A percentile compares a stretch with the other conserved stretches of the same genome.
Conservation (phyloP, 1,140 invertebrate genomes). For the Aphelinus atriplicis region DNA sequence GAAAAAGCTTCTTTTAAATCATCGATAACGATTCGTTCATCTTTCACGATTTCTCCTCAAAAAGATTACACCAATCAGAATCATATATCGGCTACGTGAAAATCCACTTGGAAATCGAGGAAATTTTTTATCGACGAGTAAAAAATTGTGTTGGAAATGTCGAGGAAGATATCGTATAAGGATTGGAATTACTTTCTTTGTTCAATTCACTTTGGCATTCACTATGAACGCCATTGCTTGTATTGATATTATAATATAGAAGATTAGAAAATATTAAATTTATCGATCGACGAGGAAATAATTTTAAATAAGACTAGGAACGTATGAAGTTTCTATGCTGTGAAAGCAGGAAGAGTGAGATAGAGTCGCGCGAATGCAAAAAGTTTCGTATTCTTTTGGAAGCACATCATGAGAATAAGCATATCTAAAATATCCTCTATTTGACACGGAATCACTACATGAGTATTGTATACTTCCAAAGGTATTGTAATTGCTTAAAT, state of each 20-base stretch:
- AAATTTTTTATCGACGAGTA: too few relatives aligned
- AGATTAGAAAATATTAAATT: too few relatives aligned
- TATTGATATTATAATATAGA: too few relatives aligned
- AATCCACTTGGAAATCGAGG: neutral
- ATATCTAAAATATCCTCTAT: neutral
- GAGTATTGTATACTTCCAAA: neutral
- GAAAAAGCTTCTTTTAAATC: neutral
- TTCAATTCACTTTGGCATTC: too few relatives aligned
- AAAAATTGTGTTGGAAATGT: too few relatives aligned
- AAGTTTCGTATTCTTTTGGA: neutral
- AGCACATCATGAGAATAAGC: neutral
- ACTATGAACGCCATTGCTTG: too few relatives aligned
- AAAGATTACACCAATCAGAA: conserved; percentile 1
- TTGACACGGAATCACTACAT: neutral
- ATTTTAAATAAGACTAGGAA: too few relatives aligned
- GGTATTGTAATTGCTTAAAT: neutral
- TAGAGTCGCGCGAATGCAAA: neutral
- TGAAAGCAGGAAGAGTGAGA: too few relatives aligned
- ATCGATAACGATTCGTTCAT: neutral
- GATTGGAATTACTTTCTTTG: too few relatives aligned
- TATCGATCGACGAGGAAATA: too few relatives aligned
- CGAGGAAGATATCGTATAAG: too few relatives aligned
- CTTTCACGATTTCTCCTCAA: neutral
- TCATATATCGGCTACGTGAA: conserved; percentile 28
- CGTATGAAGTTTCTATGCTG: too few relatives aligned